These are phyloP conservation scores for Heliothis peltigera DNA, from an alignment of 2,888 invertebrate species.

Conservation along the genomic window DNA sequence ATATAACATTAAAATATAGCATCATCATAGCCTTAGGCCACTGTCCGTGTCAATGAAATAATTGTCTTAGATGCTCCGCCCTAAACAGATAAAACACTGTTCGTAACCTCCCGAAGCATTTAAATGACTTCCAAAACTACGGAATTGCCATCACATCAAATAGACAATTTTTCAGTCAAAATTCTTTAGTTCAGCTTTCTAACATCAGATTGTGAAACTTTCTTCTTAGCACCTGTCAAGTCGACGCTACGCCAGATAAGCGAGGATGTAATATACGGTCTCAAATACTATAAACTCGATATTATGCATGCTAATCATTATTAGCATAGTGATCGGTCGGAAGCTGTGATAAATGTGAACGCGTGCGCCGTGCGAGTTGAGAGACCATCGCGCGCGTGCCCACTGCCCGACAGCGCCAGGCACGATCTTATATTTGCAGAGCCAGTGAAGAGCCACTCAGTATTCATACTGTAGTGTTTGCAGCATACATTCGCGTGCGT, in stretches of 20 bases:
- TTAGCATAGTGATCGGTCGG: conserved; percentile 51
- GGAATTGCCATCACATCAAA: conserved; percentile 26
- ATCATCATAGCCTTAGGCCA: no score
- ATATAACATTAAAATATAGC: background rate
- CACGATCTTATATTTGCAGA: no score
- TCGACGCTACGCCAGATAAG: conserved; percentile 8
- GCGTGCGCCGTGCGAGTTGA: conserved; percentile 17
- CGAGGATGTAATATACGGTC: background rate
- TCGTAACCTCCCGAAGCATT: background rate
- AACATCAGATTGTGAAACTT: conserved; percentile 36
- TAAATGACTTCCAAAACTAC: conserved; percentile 13
- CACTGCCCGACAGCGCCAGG: conserved; percentile 6
- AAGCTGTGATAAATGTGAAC: conserved; percentile 42
- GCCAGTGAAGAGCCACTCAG: conserved; percentile 1
- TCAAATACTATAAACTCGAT: conserved; percentile 17
- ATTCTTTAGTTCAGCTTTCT: conserved; percentile 58
- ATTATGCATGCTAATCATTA: conserved; percentile 24
- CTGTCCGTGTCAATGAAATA: background rate
- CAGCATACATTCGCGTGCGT: background rate
- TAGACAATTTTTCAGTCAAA: conserved; percentile 43
- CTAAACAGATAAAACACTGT: background rate
- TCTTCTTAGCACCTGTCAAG: conserved; percentile 33
- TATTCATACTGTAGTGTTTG: conserved; percentile 12
- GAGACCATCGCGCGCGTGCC: conserved; percentile 15
- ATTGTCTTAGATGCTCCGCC: background rate